A percentile compares a stretch with the other conserved stretches of the same genome.
These are phyloP conservation scores for Chiloscyllium punctatum DNA, from an alignment of 2,797 vertebrate genomes.

Conservation along the genomic window DNA sequence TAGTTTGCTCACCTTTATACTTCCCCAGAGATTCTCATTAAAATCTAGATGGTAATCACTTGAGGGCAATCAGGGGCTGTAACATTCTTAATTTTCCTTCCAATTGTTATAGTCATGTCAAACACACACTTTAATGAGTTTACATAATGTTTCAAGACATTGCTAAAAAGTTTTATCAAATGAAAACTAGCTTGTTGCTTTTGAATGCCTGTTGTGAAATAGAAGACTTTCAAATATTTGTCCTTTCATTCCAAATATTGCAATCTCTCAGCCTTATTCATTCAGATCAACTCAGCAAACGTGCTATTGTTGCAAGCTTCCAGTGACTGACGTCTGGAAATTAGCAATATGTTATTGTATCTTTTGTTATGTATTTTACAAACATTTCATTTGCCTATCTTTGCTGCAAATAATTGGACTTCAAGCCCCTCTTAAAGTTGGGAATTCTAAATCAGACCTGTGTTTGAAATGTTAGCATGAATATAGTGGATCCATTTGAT, in stretches of 20 bases:
- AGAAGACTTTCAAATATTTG: not conserved
- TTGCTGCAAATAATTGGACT: not conserved
- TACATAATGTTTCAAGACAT: not conserved
- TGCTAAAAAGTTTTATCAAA: not conserved
- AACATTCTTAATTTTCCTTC: slow-evolving; percentile 9
- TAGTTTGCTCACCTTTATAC: not conserved
- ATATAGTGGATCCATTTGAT: not conserved
- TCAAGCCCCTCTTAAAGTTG: not conserved
- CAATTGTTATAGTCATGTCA: not conserved
- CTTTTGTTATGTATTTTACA: not conserved
- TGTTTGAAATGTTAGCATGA: not conserved
- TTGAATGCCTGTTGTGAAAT: not conserved
- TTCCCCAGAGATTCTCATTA: not conserved
- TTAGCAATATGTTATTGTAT: not conserved
- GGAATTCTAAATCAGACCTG: not conserved
- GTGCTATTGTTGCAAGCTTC: not conserved
- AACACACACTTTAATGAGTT: not conserved
- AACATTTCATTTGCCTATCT: not conserved
- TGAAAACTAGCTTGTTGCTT: not conserved
- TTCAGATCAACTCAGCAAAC: not conserved
- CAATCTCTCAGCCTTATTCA: not conserved
- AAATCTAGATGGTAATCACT: not conserved
- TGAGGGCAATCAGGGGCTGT: not conserved
- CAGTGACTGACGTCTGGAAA: not conserved
- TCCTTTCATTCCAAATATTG: not conserved